These are phyloP conservation scores for Isurus oxyrinchus DNA, from an alignment of 2,113 vertebrate genomes.

Conservation along the genomic window DNA sequence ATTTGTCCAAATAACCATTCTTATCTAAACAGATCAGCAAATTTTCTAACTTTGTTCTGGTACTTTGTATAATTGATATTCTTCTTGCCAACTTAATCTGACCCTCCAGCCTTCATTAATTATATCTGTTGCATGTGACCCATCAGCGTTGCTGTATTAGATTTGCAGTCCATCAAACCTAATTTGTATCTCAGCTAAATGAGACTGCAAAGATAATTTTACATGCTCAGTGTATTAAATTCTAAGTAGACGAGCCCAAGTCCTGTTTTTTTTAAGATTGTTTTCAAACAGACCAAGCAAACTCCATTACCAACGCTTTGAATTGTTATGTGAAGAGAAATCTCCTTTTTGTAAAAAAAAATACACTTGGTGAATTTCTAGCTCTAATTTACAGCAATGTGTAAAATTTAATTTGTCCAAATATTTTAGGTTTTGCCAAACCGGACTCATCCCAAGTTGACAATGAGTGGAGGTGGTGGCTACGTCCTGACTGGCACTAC, in stretches of 20 bases:
- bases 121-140: neutral
- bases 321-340: neutral
- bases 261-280: neutral
- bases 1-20: neutral
- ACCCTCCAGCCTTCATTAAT: neutral
- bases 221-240: neutral
- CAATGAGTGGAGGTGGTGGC: constrained; percentile 89
- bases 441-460: constrained; percentile 84
- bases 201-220: neutral
- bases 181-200: neutral
- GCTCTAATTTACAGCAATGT: neutral
- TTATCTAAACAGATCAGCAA: neutral
- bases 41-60: neutral
- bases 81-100: neutral
- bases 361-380: neutral
- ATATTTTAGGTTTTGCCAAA: constrained; percentile 77
- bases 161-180: neutral
- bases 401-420: constrained; percentile 38
- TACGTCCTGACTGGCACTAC: constrained; percentile 87
- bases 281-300: neutral
- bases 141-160: neutral
- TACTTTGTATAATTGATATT: neutral
- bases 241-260: neutral
- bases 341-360: neutral
- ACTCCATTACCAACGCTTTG: neutral